Base-by-base conservation (phyloP, 2,113 vertebrate species). In the Nycticebus coucang region DNA sequence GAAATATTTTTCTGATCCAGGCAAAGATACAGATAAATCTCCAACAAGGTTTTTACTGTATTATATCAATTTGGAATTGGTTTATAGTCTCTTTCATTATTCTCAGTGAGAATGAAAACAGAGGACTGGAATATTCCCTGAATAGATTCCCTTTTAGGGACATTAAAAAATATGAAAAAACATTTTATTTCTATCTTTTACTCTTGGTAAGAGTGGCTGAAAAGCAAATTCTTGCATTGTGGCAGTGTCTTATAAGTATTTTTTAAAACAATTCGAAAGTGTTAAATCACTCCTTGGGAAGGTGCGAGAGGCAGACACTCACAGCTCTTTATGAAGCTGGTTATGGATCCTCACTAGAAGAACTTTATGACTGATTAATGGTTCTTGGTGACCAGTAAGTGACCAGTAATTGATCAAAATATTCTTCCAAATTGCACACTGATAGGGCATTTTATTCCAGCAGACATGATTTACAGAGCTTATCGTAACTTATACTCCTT, bases 341-440 rank as follows among this genome's bases (percentile, higher is more conserved):
- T 33, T 77, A 55, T 35, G 9, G 7, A 89, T 80, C 85, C 17
- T 87, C 28, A 72, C 12, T 45, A 22, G 4, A 78, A 60, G 15
- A 92, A 41, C 0, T 15, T 92, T 84, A 64, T 33, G 13, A 59
- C 15, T 53, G 45, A 53, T 26, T 82, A 93, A 91, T 89, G 35
- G 35, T 45, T 83, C 45, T 92, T 60, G 9, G n/a, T 81, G 64
- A 91, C 45, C 66, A 41, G 41, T 41, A 41, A 41, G 41, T 41
- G 41, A 41, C 41, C 5, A 95, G 15, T 72, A 85, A 92, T 68
- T 96, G 85, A 94, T 92, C 59, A 92, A 96, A 88, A 68, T 33
- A 69, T 71, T 30, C 21, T 83, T 93, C 45, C 28, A 12, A 71
- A 84, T 66, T 95, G n/a, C 8, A 64, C 33, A 66, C 6, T 2